Base-by-base conservation (phyloP, 2,113 vertebrate genomes). In the Phrynocephalus versicolor region DNA sequence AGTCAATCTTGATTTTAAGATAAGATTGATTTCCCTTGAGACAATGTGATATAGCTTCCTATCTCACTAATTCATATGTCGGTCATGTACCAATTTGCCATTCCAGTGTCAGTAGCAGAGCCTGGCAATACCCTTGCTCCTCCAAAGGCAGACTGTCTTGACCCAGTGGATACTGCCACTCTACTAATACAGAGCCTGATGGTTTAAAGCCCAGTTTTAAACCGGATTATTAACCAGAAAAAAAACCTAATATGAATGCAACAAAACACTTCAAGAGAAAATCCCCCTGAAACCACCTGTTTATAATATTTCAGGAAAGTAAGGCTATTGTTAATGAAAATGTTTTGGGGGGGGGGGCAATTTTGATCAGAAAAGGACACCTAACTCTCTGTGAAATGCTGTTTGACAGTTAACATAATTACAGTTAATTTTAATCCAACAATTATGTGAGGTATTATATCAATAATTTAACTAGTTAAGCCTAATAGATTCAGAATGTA, bases 351-450 rank as follows among this genome's bases (percentile, higher is more conserved):
- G 5, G 30, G 30, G 30, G 45, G 45, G 5, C 45, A 51, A 51
- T 51, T 51, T 51, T 15, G n/a, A 80, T 85, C 81, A 89, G 67
- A 79, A 91, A 91, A 90, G 2, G 69, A 8, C 77, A 16, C 77
- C 14, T 88, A 14, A 16, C 81, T 87, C 73, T 51, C 82, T 83
- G 58, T 88, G 85, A 6, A 86, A 70, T 74, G 80, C 41, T 67
- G 86, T 85, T 62, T 12, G 79, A 83, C 70, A 86, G 91, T 88
- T 94, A 90, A 77, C 80, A 35, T 86, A 93, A 92, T 94, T 92
- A 81, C 8, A 86, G 82, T 8, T 67, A 64, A 7, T 85, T 90
- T 81, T 92, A 64, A 85, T 90, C 87, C 88, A 71, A 86, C 87
- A 87, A 84, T 92, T 87, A 88, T 60, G 45, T 37, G 82, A 88